A percentile compares a stretch with the other conserved stretches of the same genome.
Evolutionary conservation across 2,888 invertebrate species (phyloP).

Genomic region (Drosophila mulleri): DNA sequence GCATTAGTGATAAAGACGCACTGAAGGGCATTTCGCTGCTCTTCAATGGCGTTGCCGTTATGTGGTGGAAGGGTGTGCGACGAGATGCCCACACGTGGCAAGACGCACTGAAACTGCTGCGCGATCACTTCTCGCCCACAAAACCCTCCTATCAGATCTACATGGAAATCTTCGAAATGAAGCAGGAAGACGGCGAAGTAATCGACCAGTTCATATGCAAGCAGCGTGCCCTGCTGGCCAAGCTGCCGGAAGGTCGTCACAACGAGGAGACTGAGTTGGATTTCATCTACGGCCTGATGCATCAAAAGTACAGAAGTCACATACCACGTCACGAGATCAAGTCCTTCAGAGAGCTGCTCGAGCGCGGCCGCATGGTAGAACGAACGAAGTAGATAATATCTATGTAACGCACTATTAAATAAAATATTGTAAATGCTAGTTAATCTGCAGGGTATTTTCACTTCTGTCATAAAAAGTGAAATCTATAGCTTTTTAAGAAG

Average conservation of each 20-base stretch:
- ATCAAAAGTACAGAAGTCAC: conserved; percentile 74
- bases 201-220: conserved; percentile 82
- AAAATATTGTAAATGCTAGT: too few relatives aligned
- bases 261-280: conserved; percentile 82
- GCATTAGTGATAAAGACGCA: conserved; percentile 81
- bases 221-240: conserved; percentile 81
- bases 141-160: conserved; percentile 83
- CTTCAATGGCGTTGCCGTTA: conserved; percentile 72
- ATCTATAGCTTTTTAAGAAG: not conserved
- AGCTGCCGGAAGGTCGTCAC: conserved; percentile 81
- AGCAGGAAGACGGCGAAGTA: conserved; percentile 55
- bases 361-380: conserved; percentile 79
- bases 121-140: conserved; percentile 82
- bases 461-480: not conserved
- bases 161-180: conserved; percentile 79
- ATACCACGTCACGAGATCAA: conserved; percentile 80
- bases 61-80: conserved; percentile 83
- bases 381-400: conserved; percentile 35
- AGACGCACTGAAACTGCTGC: conserved; percentile 73
- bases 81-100: conserved; percentile 81
- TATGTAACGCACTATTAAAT: too few relatives aligned
- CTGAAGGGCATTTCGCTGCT: conserved; percentile 79
- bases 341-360: conserved; percentile 77
- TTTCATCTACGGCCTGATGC: conserved; percentile 79
- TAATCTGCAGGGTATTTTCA: not conserved